These are phyloP conservation scores for Eulemur rubriventer DNA, from an alignment of 2,797 vertebrate genomes.

Conservation along the genomic window DNA sequence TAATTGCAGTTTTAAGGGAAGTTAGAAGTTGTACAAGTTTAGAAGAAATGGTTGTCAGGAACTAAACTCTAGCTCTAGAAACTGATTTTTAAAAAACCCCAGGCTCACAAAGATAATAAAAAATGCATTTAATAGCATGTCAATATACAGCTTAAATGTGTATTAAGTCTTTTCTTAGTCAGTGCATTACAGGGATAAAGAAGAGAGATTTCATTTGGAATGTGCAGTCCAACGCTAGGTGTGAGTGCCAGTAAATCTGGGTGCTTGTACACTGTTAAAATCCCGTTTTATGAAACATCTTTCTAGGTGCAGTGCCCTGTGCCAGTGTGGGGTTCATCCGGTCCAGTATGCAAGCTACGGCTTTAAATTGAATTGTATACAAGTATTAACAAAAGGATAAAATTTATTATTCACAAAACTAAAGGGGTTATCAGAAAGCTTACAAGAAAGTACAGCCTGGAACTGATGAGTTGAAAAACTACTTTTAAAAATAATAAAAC, in stretches of 20 bases:
- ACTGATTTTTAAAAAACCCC: conserved; percentile 73
- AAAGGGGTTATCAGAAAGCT: conserved; percentile 77
- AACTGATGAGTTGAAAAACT: conserved; percentile 81
- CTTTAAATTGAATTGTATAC: conserved; percentile 81
- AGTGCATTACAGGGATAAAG: conserved; percentile 74
- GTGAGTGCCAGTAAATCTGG: conserved; percentile 38
- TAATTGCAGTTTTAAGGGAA: neutral
- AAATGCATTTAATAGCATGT: conserved; percentile 79
- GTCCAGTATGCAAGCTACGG: conserved; percentile 66
- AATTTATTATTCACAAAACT: conserved; percentile 83
- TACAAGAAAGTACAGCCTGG: conserved; percentile 78
- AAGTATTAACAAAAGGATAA: conserved; percentile 82
- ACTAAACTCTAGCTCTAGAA: conserved; percentile 32
- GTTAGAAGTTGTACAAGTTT: neutral
- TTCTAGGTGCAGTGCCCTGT: conserved; percentile 63
- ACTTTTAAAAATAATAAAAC: conserved; percentile 78
- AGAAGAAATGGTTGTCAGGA: neutral
- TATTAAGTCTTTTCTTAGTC: conserved; percentile 68
- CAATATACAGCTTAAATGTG: conserved; percentile 75
- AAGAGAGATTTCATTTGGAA: conserved; percentile 65
- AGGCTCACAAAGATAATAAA: conserved; percentile 76
- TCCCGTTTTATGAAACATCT: conserved; percentile 64
- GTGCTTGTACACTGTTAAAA: conserved; percentile 74
- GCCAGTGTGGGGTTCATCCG: conserved; percentile 60
- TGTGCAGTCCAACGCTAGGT: conserved; percentile 70